Percentiles rank a stretch among this genome's conserved stretches.
Conservation (phyloP, 2,888 invertebrate species). For the Eurytoma californica region DNA sequence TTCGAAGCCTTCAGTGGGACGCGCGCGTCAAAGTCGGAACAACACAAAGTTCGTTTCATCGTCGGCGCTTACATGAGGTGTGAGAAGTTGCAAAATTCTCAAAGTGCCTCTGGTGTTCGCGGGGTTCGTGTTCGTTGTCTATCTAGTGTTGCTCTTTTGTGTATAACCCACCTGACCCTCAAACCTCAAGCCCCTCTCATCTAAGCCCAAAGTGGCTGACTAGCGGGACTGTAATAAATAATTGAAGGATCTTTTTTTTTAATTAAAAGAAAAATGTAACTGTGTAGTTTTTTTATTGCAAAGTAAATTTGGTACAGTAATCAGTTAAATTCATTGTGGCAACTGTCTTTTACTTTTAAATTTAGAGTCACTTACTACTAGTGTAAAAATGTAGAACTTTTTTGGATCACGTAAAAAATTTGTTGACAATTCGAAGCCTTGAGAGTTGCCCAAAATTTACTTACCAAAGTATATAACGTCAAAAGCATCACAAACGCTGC, state of each 20-base stretch:
- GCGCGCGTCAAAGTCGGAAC: not conserved
- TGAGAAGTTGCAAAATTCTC: conserved; percentile 50
- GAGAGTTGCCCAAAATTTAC: conserved; percentile 54
- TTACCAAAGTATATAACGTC: conserved; percentile 46
- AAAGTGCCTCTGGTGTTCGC: conserved; percentile 69
- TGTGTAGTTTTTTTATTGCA: conserved; percentile 23
- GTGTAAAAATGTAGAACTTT: not conserved
- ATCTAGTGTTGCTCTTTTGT: conserved; percentile 92
- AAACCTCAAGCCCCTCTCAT: conserved; percentile 55
- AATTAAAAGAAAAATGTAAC: conserved; percentile 15
- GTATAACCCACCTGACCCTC: conserved; percentile 77
- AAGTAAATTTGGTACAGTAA: conserved; percentile 32
- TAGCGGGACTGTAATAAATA: conserved; percentile 54
- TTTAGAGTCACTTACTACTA: not conserved
- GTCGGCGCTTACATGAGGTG: conserved; percentile 52
- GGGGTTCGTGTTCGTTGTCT: conserved; percentile 90
- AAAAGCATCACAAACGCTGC: conserved; percentile 52
- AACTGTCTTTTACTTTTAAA: conserved; percentile 32
- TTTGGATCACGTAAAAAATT: conserved; percentile 19
- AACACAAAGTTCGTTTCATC: conserved; percentile 39
- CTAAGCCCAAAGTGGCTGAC: conserved; percentile 46
- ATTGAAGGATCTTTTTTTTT: conserved; percentile 35
- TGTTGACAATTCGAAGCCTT: conserved; percentile 34
- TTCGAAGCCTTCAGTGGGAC: not conserved
- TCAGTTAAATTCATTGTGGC: conserved; percentile 37